Base-by-base conservation (phyloP, 2,888 invertebrate genomes). In the Lasioglossum vierecki region DNA sequence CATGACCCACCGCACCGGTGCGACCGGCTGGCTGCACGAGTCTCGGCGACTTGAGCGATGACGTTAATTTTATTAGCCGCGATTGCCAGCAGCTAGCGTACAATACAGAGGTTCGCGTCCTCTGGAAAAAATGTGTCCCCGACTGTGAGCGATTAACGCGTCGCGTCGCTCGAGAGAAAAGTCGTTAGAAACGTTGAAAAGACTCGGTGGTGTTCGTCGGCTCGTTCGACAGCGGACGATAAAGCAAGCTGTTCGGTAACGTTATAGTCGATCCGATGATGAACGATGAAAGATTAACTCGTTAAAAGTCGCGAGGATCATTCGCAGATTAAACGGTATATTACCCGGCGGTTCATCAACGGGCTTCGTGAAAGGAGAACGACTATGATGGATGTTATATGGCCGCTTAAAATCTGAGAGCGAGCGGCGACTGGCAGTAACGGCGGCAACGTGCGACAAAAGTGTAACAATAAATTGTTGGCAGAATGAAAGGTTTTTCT, bases 401-500 rank as follows among this genome's bases (percentile, higher is more conserved):
- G 30, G 22, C 13, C 26, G 39, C 8, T 41, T 39, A n/a, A 57
- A n/a, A 57, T n/a, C n/a, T 0, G n/a, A 57, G 57, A 57, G 57
- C 1, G 9, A 49, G 49, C 49, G 5, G 15, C 46, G 5, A 49
- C 35, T 30, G 35, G 6, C 49, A 49, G 49, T 18, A 18, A 6
- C 49, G 5, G 4, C 49, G 0, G 9, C 22, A 6, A 22, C 53
- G 22, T 2, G 57, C 66, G 72, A 70, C 78, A 71, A 68, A 57
- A 71, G 30, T 71, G 41, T 46, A 63, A 74, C 80, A 46, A 60
- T 74, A 75, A 80, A 74, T 84, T n/a, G 70, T 22, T 11, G 68
- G 11, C n/a, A n/a, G 57, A 39, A 30, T 30, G 30, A 53, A 39
- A 30, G 46, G 49, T 81, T 85, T 82, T 83, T 53, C 82, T 66